These are phyloP conservation scores for Bugula neritina DNA, from an alignment of 2,888 invertebrate species.

Conservation along the genomic window DNA sequence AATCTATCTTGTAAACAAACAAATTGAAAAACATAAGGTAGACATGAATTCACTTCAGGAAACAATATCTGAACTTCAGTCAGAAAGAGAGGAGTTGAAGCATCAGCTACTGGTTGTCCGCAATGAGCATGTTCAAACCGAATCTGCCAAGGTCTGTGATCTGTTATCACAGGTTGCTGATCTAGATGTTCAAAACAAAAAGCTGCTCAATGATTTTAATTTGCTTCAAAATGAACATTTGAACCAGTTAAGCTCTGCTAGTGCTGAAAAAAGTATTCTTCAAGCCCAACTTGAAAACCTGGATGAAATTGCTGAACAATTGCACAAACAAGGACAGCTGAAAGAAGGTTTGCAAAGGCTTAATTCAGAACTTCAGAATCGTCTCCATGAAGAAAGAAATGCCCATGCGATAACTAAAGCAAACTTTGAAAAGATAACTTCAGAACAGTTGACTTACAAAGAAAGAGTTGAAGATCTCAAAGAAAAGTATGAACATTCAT, in stretches of 20 bases:
- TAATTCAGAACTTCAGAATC: slow-evolving; percentile 6
- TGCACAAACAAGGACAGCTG: slow-evolving; percentile 27
- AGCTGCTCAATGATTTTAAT: background rate
- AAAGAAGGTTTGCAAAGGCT: slow-evolving; percentile 17
- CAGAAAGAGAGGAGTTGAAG: slow-evolving; percentile 32
- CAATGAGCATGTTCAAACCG: background rate
- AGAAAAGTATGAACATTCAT: slow-evolving; percentile 20
- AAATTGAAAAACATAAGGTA: slow-evolving; percentile 34
- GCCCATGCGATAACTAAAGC: background rate
- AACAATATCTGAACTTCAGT: slow-evolving; percentile 34
- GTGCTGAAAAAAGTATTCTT: slow-evolving; percentile 19
- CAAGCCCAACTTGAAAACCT: slow-evolving; percentile 30
- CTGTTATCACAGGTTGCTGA: background rate
- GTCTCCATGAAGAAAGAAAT: slow-evolving; percentile 2
- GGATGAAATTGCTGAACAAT: slow-evolving; percentile 29
- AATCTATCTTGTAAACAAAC: slow-evolving; percentile 33
- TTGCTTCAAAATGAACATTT: background rate
- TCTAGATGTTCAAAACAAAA: background rate
- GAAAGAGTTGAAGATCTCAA: slow-evolving; percentile 36
- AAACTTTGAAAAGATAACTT: background rate
- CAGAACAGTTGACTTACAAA: slow-evolving; percentile 28
- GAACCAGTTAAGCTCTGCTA: slow-evolving; percentile 3
- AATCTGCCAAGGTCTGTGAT: background rate
- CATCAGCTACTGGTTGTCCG: background rate
- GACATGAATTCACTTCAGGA: slow-evolving; percentile 34